Percentiles rank a stretch among this genome's conserved stretches.
Conservation (phyloP, 2,888 invertebrate species). For the Cotesia congregata region DNA sequence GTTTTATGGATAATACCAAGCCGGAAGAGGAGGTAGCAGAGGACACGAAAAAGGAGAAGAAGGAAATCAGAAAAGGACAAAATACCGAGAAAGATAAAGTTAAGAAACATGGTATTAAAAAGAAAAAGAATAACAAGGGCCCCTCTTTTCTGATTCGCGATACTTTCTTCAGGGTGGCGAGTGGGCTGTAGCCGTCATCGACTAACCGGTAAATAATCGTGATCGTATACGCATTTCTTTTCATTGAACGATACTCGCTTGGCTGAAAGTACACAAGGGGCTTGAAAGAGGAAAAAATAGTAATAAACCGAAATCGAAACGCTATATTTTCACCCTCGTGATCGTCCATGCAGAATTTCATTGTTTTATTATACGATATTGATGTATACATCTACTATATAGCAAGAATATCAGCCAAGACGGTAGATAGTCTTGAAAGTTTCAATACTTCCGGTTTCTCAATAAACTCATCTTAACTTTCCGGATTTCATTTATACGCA, state of each 20-base stretch:
- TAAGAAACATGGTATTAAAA: conserved; percentile 1
- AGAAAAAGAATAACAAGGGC: neutral
- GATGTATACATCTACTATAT: conserved; percentile 22
- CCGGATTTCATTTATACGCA: conserved; percentile 24
- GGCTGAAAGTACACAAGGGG: conserved; percentile 13
- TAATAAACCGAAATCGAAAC: conserved; percentile 11
- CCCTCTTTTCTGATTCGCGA: neutral
- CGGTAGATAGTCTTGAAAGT: conserved; percentile 37
- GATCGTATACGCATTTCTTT: conserved; percentile 6
- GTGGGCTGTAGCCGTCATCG: neutral
- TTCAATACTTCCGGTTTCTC: conserved; percentile 40
- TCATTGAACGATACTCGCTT: neutral
- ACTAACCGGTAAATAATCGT: conserved; percentile 27
- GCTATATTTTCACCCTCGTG: conserved; percentile 50
- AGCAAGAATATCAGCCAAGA: conserved; percentile 1
- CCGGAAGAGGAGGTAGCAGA: conserved; percentile 4
- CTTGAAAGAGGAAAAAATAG: conserved; percentile 14
- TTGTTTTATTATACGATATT: conserved; percentile 65
- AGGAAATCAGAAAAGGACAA: neutral
- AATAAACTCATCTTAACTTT: conserved; percentile 2
- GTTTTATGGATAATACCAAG: conserved; percentile 48
- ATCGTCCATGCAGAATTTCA: conserved; percentile 59
- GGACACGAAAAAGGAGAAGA: neutral
- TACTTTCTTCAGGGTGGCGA: neutral
- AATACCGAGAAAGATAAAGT: neutral